Evolutionary conservation across 1,140 invertebrate genomes (phyloP).

Genomic region (Caenorhabditis elegans): WBcel235 BX284602.5:2465001-2465500

Average conservation of each 20-base stretch:
- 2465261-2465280: not conserved
- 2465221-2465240: not conserved
- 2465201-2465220: too few species aligned
- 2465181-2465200: too few species aligned
- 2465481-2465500: too few species aligned
- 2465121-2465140: too few species aligned
- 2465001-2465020: too few species aligned
- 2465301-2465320: not conserved
- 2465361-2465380: not conserved
- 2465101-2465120: too few species aligned
- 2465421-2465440: not conserved
- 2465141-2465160: too few species aligned
- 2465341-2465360: not conserved
- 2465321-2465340: not conserved
- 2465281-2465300: not conserved
- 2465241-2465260: not conserved
- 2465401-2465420: conserved; percentile 14
- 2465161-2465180: too few species aligned
- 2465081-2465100: too few species aligned
- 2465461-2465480: too few species aligned
- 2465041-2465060: not conserved
- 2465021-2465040: too few species aligned
- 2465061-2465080: too few species aligned
- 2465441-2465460: not conserved
- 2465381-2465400: not conserved